Base-by-base conservation (phyloP, 2,888 invertebrate genomes). In the Eudemis profundana region DNA sequence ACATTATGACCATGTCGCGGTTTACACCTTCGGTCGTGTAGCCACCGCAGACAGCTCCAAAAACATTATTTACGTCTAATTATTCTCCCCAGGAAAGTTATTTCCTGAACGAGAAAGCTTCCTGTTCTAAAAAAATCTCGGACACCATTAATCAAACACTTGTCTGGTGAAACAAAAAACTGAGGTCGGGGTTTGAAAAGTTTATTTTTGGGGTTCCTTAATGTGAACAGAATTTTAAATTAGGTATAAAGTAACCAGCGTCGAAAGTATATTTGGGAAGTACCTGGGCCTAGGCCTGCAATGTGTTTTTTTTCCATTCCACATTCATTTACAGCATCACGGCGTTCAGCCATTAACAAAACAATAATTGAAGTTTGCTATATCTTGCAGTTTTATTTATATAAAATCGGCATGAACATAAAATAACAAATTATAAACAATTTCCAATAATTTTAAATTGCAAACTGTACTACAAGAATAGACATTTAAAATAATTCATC, bases 61-160 rank as follows among this genome's bases (percentile, higher is more conserved):
- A n/a, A 3, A 15, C 42, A 38, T 49, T 29, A 49, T 57, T 50
- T 27, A 36, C 36, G 44, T 36, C 33, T 63, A 46, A 53, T 36
- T 46, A 57, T 64, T 51, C 57, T 44, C 17, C n/a, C 12, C 50
- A 64, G 33, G 36, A 46, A 53, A 60, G 51, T 46, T 29, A 65
- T 60, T 51, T 59, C 59, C 59, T 60, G 38, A 10, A 23, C 19
- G 57, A 23, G 44, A 54, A 60, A 60, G 53, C 46, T 53, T 65
- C 44, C 46, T 29, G 44, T 36, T 60, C 21, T 47, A 12, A 40
- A 60, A 60, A 65, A 46, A 27, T 23, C 29, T 40, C 17, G 17
- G 15, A 17, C 46, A 47, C 40, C 65, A 65, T 65, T 60, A 65
- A 60, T 60, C 65, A 59, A 51, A 46, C 44, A 27, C 4, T 62